These are phyloP conservation scores for Formica exsecta DNA, from an alignment of 1,140 invertebrate species.

Conservation along the genomic window DNA sequence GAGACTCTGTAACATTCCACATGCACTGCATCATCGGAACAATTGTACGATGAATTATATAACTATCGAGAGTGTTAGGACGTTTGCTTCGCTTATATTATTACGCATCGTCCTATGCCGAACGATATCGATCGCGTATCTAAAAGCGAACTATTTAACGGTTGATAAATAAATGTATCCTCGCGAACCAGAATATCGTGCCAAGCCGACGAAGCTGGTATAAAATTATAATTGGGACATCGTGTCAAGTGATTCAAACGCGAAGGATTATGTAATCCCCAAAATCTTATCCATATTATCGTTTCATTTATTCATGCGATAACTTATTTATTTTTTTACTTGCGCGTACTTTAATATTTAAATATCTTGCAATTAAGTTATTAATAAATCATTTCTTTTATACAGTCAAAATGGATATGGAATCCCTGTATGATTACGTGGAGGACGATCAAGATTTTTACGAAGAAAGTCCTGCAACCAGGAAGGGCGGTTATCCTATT, in stretches of 20 bases:
- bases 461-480: conserved; percentile 82
- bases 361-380: not conserved
- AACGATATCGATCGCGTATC: conserved; percentile 48
- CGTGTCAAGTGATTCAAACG: conserved; percentile 39
- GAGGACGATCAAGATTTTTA: conserved; percentile 86
- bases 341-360: not conserved
- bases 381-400: conserved; percentile 57
- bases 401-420: conserved; percentile 84
- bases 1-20: not conserved
- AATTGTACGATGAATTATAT: conserved; percentile 11
- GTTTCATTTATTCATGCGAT: not conserved
- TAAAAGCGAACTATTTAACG: conserved; percentile 61
- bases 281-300: conserved; percentile 27
- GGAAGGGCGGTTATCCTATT: conserved; percentile 85
- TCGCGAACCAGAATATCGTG: conserved; percentile 45
- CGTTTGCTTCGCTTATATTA: not conserved
- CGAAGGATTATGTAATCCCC: conserved; percentile 24
- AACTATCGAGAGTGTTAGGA: conserved; percentile 4
- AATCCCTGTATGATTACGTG: conserved; percentile 86
- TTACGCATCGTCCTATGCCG: conserved; percentile 7
- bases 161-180: conserved; percentile 62
- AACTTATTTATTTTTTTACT: conserved; percentile 11
- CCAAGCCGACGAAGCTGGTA: conserved; percentile 42
- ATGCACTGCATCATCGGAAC: not conserved
- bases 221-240: conserved; percentile 63